Percentiles rank a stretch among this genome's conserved stretches.
Evolutionary conservation across 2,888 invertebrate species (phyloP).

Genomic region (Drosophila phalerata): DNA sequence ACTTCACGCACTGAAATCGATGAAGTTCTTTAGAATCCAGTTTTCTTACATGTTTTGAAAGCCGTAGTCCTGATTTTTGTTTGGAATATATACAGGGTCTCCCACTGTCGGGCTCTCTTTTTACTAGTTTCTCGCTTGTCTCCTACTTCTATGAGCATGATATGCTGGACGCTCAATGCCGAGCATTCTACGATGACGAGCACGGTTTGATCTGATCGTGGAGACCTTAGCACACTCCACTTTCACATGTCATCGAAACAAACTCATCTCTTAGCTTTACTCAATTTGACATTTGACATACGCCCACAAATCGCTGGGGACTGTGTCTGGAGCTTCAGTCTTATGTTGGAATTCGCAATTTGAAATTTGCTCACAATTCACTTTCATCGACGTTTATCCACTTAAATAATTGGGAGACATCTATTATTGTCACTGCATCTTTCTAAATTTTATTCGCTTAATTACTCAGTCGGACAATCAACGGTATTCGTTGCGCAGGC

Average conservation of each 20-base stretch:
- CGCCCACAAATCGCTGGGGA: constrained; percentile 57
- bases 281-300: constrained; percentile 74
- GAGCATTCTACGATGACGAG: constrained; percentile 7
- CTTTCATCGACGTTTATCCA: constrained; percentile 73
- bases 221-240: constrained; percentile 21
- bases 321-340: constrained; percentile 6
- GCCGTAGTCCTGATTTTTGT: not conserved
- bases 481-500: constrained; percentile 35
- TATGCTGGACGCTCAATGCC: constrained; percentile 12
- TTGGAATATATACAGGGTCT: not conserved
- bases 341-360: constrained; percentile 14
- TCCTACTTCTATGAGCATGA: not conserved
- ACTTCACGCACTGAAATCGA: too few species aligned
- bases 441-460: constrained; percentile 57
- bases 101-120: not conserved
- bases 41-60: too few species aligned
- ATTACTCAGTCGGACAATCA: constrained; percentile 42
- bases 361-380: constrained; percentile 58
- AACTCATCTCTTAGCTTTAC: not conserved
- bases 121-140: not conserved
- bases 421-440: constrained; percentile 38
- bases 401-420: constrained; percentile 64
- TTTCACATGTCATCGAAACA: constrained; percentile 27
- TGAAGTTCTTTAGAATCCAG: too few species aligned
- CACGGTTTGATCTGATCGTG: constrained; percentile 1